Evolutionary conservation across 2,888 invertebrate species (phyloP).

Genomic region (Drosophila greeni): DNA sequence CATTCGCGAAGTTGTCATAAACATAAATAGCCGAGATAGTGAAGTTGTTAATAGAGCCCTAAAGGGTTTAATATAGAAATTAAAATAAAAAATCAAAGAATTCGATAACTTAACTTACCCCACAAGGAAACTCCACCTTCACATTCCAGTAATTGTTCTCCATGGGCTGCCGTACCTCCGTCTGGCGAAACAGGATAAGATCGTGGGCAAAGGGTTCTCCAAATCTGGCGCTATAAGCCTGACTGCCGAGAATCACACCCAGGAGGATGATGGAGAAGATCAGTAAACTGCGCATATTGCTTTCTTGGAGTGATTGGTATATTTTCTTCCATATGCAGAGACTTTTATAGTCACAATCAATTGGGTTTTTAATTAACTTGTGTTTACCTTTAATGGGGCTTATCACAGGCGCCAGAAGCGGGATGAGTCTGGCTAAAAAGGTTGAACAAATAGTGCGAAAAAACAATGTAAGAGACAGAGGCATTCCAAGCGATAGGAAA

Average conservation of each 20-base stretch:
- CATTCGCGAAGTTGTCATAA: constrained; percentile 65
- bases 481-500: not conserved
- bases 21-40: constrained; percentile 57
- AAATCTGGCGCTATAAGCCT: constrained; percentile 53
- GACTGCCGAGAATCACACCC: constrained; percentile 50
- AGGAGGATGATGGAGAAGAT: constrained; percentile 51
- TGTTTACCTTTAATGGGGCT: constrained; percentile 34
- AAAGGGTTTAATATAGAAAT: not conserved
- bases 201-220: constrained; percentile 45
- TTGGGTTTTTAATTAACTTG: constrained; percentile 55
- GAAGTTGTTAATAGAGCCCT: constrained; percentile 50
- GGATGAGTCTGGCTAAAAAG: constrained; percentile 10
- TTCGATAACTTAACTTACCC: constrained; percentile 41
- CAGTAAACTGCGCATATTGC: constrained; percentile 43
- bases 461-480: constrained; percentile 12
- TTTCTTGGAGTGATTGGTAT: constrained; percentile 12
- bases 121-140: constrained; percentile 50
- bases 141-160: constrained; percentile 48
- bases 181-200: constrained; percentile 46
- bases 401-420: constrained; percentile 37
- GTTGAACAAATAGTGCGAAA: constrained; percentile 3
- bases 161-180: constrained; percentile 44
- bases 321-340: not conserved
- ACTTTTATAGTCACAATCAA: constrained; percentile 40
- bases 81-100: not conserved